Conservation (phyloP, 2,797 vertebrate species). For the Sebastes cheni region DNA sequence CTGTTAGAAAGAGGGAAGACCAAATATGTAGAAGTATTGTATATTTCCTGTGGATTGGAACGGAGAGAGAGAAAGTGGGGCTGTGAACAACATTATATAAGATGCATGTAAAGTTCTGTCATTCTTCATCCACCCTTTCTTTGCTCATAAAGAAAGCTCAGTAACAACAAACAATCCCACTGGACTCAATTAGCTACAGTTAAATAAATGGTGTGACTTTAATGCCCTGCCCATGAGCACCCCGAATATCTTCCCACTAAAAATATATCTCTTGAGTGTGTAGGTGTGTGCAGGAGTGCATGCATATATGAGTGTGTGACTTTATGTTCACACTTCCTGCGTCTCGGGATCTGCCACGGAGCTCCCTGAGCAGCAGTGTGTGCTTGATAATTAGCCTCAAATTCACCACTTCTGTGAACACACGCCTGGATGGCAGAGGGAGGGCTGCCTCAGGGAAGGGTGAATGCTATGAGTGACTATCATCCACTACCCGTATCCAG, state of each 20-base stretch:
- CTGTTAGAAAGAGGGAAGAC: neutral
- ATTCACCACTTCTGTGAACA: slow-evolving; percentile 50
- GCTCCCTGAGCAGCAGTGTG: slow-evolving; percentile 52
- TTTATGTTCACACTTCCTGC: slow-evolving; percentile 33
- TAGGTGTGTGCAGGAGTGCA: slow-evolving; percentile 8
- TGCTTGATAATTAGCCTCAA: slow-evolving; percentile 64
- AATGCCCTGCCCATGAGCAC: slow-evolving; percentile 52
- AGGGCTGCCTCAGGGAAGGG: slow-evolving; percentile 40
- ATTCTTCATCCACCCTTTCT: slow-evolving; percentile 15
- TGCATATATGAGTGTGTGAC: neutral
- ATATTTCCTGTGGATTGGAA: neutral
- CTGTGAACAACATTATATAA: neutral
- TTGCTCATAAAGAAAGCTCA: slow-evolving; percentile 59
- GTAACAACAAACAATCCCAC: slow-evolving; percentile 73
- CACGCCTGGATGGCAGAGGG: slow-evolving; percentile 24
- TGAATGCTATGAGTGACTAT: slow-evolving; percentile 43
- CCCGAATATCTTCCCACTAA: slow-evolving; percentile 36
- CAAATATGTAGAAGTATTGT: neutral
- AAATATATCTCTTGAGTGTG: slow-evolving; percentile 31
- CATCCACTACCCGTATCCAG: slow-evolving; percentile 17
- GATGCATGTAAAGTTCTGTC: slow-evolving; percentile 2
- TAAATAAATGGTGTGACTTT: slow-evolving; percentile 72
- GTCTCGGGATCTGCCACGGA: slow-evolving; percentile 55
- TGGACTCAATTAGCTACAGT: slow-evolving; percentile 85
- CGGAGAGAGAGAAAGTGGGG: neutral